Evolutionary conservation across 1,140 invertebrate species (phyloP), one percentile per base, ranked within the genome.

Genomic region (Zeugodacus cucurbitae): DNA sequence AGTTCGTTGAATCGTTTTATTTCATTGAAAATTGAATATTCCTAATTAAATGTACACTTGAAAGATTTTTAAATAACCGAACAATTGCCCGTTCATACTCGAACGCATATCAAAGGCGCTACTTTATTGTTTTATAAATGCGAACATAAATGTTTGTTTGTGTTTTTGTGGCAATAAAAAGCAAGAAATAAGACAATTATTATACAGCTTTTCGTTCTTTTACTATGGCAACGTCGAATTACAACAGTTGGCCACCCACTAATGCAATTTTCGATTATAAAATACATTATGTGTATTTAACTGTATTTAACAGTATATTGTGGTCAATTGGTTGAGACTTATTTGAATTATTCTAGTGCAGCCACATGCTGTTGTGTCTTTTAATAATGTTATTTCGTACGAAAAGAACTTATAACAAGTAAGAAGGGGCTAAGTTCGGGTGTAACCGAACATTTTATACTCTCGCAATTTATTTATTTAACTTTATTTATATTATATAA

Each of bases 71-170:
- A 82, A 82, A 48, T 44, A 48, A 48, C 74, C 41, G n/a, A 82
- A 82, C 74, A 82, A 82, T 82, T 48, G 74, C n/a, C n/a, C n/a
- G 48, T 82, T 82, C 74, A 48, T 82, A 82, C 74, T 48, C 74
- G 74, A 82, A 37, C 44, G 74, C 74, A 82, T 48, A 48, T 48
- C 74, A 48, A 44, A 82, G 41, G 20, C 41, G 26, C 44, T n/a
- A 82, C 41, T 82, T 34, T 26, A 82, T 22, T 82, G 41, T 26
- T 82, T 82, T 82, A 82, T 48, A 48, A 82, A 82, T 82, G 74
- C 26, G 44, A 26, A 37, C 20, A 82, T 29, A 26, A 82, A 74
- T 48, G 5, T 44, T 48, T 26, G n/a, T n/a, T 2, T 44, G 44
- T 59, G n/a, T 59, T 59, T n/a, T 8, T 4, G 58, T 7, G 2